phyloP scores from a whole-genome alignment of 2,113 vertebrate species.

The Mirza zaza region DNA sequence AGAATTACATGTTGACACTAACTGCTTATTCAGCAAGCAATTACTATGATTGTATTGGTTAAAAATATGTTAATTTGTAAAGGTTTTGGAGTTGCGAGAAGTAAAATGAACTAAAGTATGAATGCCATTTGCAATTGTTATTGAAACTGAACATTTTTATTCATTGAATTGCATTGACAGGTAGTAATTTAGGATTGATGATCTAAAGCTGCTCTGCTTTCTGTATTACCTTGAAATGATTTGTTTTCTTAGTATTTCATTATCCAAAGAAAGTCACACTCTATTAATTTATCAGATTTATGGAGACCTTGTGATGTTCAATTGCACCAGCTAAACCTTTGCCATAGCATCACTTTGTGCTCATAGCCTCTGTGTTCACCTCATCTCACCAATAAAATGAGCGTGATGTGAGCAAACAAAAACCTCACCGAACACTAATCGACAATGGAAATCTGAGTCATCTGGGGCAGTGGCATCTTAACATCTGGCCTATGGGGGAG shows the following conservation, averaged over 20 bases:
- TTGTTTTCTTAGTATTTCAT: not conserved
- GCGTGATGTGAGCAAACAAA: not conserved
- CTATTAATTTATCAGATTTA: not conserved
- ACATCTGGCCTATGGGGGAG: not conserved
- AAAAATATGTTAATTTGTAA: not conserved
- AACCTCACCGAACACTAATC: not conserved
- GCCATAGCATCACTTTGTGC: not conserved
- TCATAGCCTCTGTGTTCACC: not conserved
- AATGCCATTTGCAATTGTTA: not conserved
- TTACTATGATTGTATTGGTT: not conserved
- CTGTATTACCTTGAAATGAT: not conserved
- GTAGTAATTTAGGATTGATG: not conserved
- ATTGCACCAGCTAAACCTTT: not conserved
- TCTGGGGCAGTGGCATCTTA: not conserved
- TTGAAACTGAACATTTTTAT: not conserved
- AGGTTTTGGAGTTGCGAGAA: not conserved
- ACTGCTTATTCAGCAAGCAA: not conserved
- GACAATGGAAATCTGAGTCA: not conserved
- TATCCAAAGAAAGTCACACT: not conserved
- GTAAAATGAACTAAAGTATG: not conserved
- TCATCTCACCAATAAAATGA: not conserved
- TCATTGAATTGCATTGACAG: not conserved
- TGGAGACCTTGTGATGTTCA: not conserved
- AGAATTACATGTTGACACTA: not conserved
- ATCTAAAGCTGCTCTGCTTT: not conserved